Evolutionary conservation across 2,797 vertebrate genomes (phyloP), one percentile per base, ranked within the genome.

Genomic region (Anabas testudineus): DNA sequence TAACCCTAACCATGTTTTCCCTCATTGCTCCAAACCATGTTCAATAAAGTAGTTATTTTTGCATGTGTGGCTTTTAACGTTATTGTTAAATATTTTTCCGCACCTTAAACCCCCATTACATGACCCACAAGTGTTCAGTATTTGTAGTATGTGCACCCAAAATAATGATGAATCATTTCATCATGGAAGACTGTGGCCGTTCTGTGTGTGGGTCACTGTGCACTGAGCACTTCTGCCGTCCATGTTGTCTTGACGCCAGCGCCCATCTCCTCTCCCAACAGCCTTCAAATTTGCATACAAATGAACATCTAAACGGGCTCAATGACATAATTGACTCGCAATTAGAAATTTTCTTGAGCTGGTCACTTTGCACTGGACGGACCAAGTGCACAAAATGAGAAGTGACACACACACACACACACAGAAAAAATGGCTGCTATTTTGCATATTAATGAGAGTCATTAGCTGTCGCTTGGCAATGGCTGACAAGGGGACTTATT

Each of bases 361-460:
- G 94, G 93, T 95, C 94, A 95, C 93, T 95, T 92, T 91, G 88
- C 88, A 88, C 88, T 90, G 93, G 91, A 91, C 81, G 76, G 89
- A 91, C 84, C 86, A 47, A 72, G 77, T 74, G 85, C 78, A 87
- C 82, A 80, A 88, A 93, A 93, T 85, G 90, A 84, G 73, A 67
- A 78, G 79, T 52, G 66, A 71, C 80, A 76, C 70, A 67, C 71
- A 72, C 71, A 54, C 68, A 58, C 60, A 32, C 74, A 74, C 67
- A 58, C 60, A 62, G 55, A 65, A 85, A 88, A 80, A 92, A 92
- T 92, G 89, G 92, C 88, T 90, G 88, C 93, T 94, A 91, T 92
- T 95, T 94, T 94, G 94, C 94, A 95, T 95, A 94, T 95, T 95
- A 95, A 95, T 95, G 94, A 94, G 92, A 93, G 91, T 95, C 94